Base-by-base conservation (phyloP, 2,797 vertebrate species). In the Danio aesculapii region DNA sequence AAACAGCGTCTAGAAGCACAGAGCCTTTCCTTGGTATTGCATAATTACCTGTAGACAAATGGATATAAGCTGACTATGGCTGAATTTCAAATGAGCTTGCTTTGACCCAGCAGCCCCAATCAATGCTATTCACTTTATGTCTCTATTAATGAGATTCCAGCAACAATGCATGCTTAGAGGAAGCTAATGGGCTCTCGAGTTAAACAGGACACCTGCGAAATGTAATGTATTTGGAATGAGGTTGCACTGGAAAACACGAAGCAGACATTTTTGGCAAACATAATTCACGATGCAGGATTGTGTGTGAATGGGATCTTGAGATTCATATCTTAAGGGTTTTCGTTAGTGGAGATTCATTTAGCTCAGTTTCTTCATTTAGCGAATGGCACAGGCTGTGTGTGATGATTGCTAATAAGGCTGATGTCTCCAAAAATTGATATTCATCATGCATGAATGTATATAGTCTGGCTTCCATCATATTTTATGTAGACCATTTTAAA, bases 31-130 rank as follows among this genome's bases (percentile, higher is more conserved):
- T 53, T 46, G n/a, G 19, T 47, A 57, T 70, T 55, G 55, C 55
- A 50, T 75, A 76, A 69, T 81, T 76, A 68, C 50, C 72, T 46
- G 11, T 46, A 53, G 55, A 75, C 72, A 62, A 75, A 76, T 81
- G 72, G 63, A 69, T 53, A 59, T 44, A 39, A 13, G 72, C 55
- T 75, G 44, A 69, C 62, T 62, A 11, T 62, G n/a, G 80, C 73
- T 81, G 72, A 75, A 81, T 69, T 75, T 69, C 62, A 64, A 81
- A 69, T 75, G 14, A 81, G 30, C 64, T 47, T 46, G 19, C 55
- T 61, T 47, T 69, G 63, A 75, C 21, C 64, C 70, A 57, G 21
- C n/a, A 72, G 43, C 50, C 57, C 68, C 52, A 68, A 75, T 81
- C 72, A 61, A 81, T 75, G 46, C 44, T n/a, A 63, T 53, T 75